Evolutionary conservation across 2,113 vertebrate genomes (phyloP), one percentile per base, ranked within the genome.

Genomic region (Aphyosemion australe): DNA sequence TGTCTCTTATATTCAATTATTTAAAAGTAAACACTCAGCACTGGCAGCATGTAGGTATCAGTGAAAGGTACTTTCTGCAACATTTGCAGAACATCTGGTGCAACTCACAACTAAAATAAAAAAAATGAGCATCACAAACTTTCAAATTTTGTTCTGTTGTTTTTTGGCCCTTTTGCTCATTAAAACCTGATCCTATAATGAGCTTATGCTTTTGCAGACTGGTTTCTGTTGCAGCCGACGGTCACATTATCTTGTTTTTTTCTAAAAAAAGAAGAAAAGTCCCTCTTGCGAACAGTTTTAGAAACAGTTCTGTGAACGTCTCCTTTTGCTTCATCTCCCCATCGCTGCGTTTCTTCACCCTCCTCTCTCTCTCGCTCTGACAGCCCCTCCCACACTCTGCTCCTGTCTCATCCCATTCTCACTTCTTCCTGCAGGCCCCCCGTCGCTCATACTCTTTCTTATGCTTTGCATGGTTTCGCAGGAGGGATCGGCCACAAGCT

Each of bases 111-210:
- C 43, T 13, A 42, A 8, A 50, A 51, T 60, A 19, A 70, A 70
- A 49, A 20, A 3, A 50, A 32, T 43, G 9, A 34, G 46, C 13
- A 57, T 34, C 18, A 16, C 12, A 47, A 48, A 47, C 48, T 32
- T 62, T 21, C n/a, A 56, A 71, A 56, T 51, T 21, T 19, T 21
- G 9, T 41, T 58, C 41, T 32, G 54, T 74, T 53, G 60, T 60
- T 46, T 81, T n/a, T 72, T 32, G 39, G 57, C 62, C 26, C 37
- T 32, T 3, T 54, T 16, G 49, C 55, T 71, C 81, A 75, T 75
- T 76, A 56, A 21, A 78, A 54, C 53, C 1, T 85, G 74, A 87
- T 77, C 79, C 79, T 65, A 73, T 81, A 79, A 83, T 72, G 77
- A 76, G 79, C 72, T 87, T 80, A 69, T 66, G 53, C 82, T 67